A percentile compares a stretch with the other conserved stretches of the same genome.
phyloP scores from a whole-genome alignment of 2,113 vertebrate species.

The Tachysurus vachellii region DNA sequence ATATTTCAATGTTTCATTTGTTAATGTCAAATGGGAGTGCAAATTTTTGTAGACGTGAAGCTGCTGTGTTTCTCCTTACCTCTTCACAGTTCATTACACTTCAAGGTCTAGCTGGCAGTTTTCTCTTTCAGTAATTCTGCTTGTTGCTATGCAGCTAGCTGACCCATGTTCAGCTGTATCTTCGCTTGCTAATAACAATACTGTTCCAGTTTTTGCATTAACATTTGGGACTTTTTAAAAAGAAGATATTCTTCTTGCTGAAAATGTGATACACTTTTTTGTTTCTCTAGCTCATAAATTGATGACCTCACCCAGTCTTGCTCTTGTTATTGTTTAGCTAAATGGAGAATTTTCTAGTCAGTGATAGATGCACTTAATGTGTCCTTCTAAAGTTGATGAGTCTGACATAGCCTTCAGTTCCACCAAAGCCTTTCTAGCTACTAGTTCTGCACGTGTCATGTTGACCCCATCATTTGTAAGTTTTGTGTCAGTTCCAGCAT shows the following conservation, averaged over 20 bases:
- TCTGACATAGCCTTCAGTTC: background rate
- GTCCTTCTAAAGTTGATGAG: background rate
- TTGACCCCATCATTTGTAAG: background rate
- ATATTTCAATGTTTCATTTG: background rate
- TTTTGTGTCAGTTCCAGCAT: background rate
- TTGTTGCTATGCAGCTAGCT: background rate
- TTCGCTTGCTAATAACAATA: background rate
- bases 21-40: background rate
- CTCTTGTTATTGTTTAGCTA: background rate
- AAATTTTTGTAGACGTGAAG: background rate
- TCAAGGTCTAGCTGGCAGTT: slow-evolving; percentile 4
- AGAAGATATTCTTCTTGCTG: background rate
- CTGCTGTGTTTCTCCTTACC: background rate
- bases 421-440: background rate
- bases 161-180: background rate
- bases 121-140: background rate
- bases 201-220: background rate
- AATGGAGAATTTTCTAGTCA: background rate
- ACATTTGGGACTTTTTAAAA: background rate
- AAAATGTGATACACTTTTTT: background rate
- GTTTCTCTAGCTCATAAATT: background rate
- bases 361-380: background rate
- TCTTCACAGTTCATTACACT: background rate
- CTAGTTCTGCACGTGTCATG: background rate
- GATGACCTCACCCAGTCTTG: background rate